Evolutionary conservation across 2,888 invertebrate genomes (phyloP).

Genomic region (Lithophane semibrunnea): DNA sequence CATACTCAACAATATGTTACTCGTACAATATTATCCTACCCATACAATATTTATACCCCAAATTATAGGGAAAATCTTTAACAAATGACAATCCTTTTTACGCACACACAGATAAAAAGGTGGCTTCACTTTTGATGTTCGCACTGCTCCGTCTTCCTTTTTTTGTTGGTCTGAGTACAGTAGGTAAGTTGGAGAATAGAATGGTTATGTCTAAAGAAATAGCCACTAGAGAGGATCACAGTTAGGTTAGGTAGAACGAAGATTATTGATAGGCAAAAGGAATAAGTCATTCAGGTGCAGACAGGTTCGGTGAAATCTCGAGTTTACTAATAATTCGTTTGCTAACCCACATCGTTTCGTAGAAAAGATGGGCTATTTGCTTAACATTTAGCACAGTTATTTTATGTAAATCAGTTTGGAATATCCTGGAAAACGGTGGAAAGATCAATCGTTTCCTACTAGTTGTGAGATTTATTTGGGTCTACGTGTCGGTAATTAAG

Average conservation of each 20-base stretch:
- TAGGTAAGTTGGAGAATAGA: background rate
- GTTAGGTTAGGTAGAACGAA: background rate
- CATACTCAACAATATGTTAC: too few species aligned
- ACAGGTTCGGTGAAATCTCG: background rate
- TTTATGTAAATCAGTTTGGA: constrained; percentile 23
- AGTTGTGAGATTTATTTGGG: constrained; percentile 44
- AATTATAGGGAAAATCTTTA: too few species aligned
- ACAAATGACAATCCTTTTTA: too few species aligned
- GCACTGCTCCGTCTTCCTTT: too few species aligned
- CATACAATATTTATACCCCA: too few species aligned
- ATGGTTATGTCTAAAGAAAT: background rate
- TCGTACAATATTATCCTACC: too few species aligned
- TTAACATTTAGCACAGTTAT: background rate
- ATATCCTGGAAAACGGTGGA: background rate
- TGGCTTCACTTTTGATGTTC: too few species aligned
- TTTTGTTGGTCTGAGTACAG: too few species aligned
- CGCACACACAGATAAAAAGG: too few species aligned
- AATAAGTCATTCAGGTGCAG: background rate
- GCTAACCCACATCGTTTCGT: background rate
- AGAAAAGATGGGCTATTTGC: background rate
- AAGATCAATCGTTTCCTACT: constrained; percentile 4
- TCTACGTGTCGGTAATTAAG: constrained; percentile 28
- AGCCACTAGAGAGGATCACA: background rate
- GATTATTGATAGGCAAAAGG: background rate
- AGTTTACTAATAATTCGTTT: background rate